Evolutionary conservation across 1,140 invertebrate genomes (phyloP).

Genomic region (Macrostomum lignano): DNA sequence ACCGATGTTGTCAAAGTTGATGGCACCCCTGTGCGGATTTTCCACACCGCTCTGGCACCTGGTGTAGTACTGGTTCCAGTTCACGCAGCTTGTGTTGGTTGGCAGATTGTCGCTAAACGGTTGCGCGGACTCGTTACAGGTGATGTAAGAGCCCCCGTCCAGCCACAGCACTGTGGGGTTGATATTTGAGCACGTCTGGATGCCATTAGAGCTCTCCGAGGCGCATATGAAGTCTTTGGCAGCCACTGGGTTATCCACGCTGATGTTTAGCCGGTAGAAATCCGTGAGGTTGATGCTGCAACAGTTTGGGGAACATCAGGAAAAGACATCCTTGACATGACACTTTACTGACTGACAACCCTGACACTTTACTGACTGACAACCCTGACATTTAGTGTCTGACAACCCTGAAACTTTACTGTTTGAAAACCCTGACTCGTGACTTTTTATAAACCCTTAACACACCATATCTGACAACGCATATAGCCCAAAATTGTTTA

Average conservation of each 20-base stretch:
- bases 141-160: not conserved
- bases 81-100: conserved; percentile 41
- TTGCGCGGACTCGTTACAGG: too few species aligned
- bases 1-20: conserved; percentile 97
- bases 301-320: too few species aligned
- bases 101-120: conserved; percentile 18
- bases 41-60: conserved; percentile 60
- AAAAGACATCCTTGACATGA: too few species aligned
- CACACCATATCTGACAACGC: too few species aligned
- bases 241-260: conserved; percentile 35
- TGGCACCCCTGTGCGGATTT: conserved; percentile 94
- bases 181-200: conserved; percentile 62
- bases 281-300: conserved; percentile 5
- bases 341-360: too few species aligned
- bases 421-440: too few species aligned
- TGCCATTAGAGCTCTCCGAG: conserved; percentile 60
- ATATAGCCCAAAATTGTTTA: too few species aligned
- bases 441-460: too few species aligned
- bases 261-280: conserved; percentile 12
- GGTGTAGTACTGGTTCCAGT: conserved; percentile 97
- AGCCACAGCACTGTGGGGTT: conserved; percentile 41
- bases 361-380: too few species aligned
- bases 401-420: too few species aligned
- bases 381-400: too few species aligned
- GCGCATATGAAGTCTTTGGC: conserved; percentile 79